These are phyloP conservation scores for Lamellibrachia luymesi DNA, from an alignment of 1,140 invertebrate species.

Conservation along the genomic window DNA sequence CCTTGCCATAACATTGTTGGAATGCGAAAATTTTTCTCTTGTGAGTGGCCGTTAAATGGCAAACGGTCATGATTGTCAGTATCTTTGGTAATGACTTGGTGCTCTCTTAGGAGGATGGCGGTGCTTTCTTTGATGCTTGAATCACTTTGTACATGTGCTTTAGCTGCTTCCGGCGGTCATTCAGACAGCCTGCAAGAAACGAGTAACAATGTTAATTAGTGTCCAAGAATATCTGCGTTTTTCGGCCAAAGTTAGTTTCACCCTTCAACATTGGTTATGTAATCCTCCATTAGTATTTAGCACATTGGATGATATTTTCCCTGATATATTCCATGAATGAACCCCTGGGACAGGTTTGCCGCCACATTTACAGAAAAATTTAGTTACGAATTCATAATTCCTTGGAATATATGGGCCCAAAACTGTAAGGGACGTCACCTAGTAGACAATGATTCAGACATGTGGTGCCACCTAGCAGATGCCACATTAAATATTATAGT, in stretches of 20 bases:
- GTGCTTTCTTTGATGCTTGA: not conserved
- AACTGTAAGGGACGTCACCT: not conserved
- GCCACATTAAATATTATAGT: not conserved
- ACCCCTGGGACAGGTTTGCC: no score
- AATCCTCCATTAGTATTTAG: no score
- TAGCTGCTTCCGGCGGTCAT: not conserved
- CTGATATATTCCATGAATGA: no score
- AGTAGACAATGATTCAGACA: not conserved
- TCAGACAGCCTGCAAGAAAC: not conserved
- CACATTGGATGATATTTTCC: no score
- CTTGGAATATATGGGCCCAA: not conserved
- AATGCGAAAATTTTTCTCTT: no score
- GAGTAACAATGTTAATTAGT: not conserved
- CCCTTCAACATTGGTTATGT: no score
- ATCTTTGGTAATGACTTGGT: not conserved
- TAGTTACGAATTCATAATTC: no score
- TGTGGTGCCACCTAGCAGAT: not conserved
- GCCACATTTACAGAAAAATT: no score
- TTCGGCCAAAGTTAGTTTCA: not conserved
- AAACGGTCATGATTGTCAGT: not conserved
- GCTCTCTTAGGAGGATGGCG: not conserved
- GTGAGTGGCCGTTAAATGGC: no score
- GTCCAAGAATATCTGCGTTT: not conserved
- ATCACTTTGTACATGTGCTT: not conserved
- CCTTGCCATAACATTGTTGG: no score